Base-by-base conservation (phyloP, 2,797 vertebrate species). In the Tamandua tetradactyla region DNA sequence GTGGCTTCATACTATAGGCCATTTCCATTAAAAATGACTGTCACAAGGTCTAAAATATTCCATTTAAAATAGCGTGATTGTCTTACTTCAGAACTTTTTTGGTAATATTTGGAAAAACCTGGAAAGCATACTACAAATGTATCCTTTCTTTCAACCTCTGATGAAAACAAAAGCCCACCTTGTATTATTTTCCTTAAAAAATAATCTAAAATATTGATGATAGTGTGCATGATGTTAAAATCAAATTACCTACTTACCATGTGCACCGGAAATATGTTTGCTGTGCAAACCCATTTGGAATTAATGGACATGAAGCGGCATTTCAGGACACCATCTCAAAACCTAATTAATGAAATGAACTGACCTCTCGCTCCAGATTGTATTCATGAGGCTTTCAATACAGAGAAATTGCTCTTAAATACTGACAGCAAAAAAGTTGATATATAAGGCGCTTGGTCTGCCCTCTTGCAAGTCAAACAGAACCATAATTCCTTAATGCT, bases 281-380 rank as follows among this genome's bases (percentile, higher is more conserved):
- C 69, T 83, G 37, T 23, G 13, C n/a, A 87, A 87, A 80, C 3
- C n/a, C 42, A 72, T 25, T 75, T 93, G 75, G 69, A 95, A 89
- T 92, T 88, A 66, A 59, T 47, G 88, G 57, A 55, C 17, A 88
- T 92, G 91, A 72, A 81, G 78, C 8, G 71, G 7, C 44, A 62
- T 87, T 96, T 95, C 49, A 93, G 69, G 23, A 94, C 32, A 75
- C 25, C 35, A 71, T 55, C 35, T 23, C 23, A 64, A 92, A 35
- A 55, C 20, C n/a, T 93, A 93, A 91, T 95, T 85, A 93, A 89
- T 92, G 62, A 62, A 91, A 91, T 81, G 22, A 79, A 81, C 22
- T 82, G 59, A 88, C 59, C 42, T 57, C 59, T 93, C 74, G 88
- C 17, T 88, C 35, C 66, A 75, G 72, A 93, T 75, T 69, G 23